Evolutionary conservation across 2,113 vertebrate genomes (phyloP).

Genomic region (Notarius lentiginosus): DNA sequence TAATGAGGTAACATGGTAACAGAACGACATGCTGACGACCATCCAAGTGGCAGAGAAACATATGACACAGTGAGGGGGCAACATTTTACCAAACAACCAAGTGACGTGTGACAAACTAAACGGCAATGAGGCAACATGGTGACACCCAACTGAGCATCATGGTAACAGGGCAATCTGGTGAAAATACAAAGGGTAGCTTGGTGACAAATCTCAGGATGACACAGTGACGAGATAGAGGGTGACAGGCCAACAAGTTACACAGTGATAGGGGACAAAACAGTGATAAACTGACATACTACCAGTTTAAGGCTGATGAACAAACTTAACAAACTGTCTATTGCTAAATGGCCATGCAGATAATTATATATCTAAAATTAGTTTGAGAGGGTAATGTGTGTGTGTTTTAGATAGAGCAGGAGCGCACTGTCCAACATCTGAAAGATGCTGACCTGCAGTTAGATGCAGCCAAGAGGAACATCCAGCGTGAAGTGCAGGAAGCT

Average conservation of each 20-base stretch:
- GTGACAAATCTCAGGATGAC: background rate
- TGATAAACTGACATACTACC: background rate
- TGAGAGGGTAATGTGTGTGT: background rate
- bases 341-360: background rate
- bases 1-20: no score
- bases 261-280: no score
- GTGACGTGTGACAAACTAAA: no score
- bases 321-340: background rate
- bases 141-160: background rate
- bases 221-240: background rate
- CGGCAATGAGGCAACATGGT: background rate
- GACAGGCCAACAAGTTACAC: background rate
- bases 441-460: conserved; percentile 69
- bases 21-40: no score
- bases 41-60: no score
- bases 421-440: conserved; percentile 64
- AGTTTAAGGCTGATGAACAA: background rate
- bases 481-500: conserved; percentile 63
- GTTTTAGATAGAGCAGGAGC: conserved; percentile 69
- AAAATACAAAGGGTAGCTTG: background rate
- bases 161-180: background rate
- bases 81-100: no score
- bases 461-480: conserved; percentile 62
- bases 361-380: background rate
- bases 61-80: no score